These are phyloP conservation scores for Vireo griseus DNA, from an alignment of 2,797 vertebrate species.

Conservation along the genomic window DNA sequence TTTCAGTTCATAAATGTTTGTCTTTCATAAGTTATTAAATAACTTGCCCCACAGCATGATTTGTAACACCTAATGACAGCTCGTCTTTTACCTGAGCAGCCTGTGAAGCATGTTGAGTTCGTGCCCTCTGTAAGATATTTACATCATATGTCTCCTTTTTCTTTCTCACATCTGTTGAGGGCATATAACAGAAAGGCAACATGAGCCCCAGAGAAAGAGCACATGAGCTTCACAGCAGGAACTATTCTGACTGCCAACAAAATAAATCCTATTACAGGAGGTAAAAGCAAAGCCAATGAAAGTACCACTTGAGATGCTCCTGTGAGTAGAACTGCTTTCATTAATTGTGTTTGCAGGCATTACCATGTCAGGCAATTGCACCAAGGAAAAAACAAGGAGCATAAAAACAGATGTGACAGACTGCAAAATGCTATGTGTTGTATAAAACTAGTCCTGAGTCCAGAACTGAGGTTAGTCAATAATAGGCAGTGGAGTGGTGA, in stretches of 20 bases:
- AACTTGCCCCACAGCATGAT: background rate
- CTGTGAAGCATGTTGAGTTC: background rate
- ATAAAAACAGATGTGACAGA: background rate
- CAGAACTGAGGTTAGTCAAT: background rate
- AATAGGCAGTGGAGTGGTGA: background rate
- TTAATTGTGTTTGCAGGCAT: background rate
- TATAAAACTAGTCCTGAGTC: background rate
- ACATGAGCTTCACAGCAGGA: slow-evolving; percentile 1
- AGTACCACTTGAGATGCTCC: background rate
- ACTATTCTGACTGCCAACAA: background rate
- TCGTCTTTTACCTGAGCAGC: slow-evolving; percentile 4
- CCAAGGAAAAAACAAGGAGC: background rate
- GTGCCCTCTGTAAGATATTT: background rate
- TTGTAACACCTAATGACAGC: background rate
- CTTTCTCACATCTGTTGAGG: slow-evolving; percentile 8
- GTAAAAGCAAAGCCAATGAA: background rate
- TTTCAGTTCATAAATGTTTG: background rate
- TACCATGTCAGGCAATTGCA: background rate
- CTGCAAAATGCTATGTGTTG: background rate
- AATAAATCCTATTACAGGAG: background rate
- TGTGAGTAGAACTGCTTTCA: background rate
- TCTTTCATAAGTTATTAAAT: slow-evolving; percentile 1
- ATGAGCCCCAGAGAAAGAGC: background rate
- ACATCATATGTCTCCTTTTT: background rate
- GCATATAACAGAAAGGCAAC: background rate